Conservation (phyloP, 2,113 vertebrate genomes). For the Dromaius novaehollandiae region DNA sequence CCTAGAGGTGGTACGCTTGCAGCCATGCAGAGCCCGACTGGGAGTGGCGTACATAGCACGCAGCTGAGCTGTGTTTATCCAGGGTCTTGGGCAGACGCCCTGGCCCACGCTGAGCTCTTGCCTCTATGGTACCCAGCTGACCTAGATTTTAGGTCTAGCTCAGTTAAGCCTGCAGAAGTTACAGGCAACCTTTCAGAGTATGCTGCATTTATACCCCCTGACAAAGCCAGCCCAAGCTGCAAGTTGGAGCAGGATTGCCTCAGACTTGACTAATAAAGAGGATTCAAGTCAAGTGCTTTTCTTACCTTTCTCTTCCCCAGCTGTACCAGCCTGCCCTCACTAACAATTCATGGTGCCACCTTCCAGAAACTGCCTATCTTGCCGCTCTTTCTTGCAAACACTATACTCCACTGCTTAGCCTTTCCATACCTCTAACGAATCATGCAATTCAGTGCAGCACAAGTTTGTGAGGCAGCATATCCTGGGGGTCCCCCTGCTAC, state of each 20-base stretch:
- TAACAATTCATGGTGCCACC: neutral
- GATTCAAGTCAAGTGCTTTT: neutral
- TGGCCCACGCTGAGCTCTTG: rapidly evolving
- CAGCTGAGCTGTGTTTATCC: neutral
- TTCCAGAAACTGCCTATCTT: neutral
- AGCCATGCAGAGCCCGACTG: neutral
- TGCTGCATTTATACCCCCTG: neutral
- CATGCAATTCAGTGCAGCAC: rapidly evolving
- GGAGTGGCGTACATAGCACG: neutral
- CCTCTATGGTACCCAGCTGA: neutral
- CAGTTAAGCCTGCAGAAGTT: neutral
- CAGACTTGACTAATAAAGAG: neutral
- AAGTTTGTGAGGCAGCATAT: neutral
- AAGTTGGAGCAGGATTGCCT: neutral
- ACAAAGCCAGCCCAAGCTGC: neutral
- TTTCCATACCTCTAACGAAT: neutral
- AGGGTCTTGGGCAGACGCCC: neutral
- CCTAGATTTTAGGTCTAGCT: neutral
- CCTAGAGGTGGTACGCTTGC: neutral
- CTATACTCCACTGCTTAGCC: no score
- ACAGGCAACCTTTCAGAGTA: no score
- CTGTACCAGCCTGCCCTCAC: neutral
- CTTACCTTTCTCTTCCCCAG: neutral
- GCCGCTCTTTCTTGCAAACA: neutral
- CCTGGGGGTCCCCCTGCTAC: neutral